A percentile compares a stretch with the other conserved stretches of the same genome.
Evolutionary conservation across 2,888 invertebrate species (phyloP).

Genomic region (Campoplex capitator): DNA sequence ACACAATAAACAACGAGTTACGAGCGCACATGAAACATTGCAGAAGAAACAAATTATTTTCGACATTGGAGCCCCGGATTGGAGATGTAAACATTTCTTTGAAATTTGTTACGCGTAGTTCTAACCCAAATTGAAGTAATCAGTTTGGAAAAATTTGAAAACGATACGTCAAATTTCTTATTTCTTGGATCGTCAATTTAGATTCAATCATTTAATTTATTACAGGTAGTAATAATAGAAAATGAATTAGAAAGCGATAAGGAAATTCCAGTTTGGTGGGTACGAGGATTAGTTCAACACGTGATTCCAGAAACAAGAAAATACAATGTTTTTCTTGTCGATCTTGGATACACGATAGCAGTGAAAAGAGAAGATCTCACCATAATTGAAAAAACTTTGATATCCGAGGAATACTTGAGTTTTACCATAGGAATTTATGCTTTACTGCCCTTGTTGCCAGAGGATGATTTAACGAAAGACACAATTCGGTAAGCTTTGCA

Average conservation of each 20-base stretch:
- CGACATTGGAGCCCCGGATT: slow-evolving; percentile 38
- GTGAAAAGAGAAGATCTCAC: slow-evolving; percentile 61
- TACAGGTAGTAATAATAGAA: slow-evolving; percentile 70
- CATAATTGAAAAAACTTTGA: slow-evolving; percentile 45
- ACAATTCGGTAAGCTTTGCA: neutral
- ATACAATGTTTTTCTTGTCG: slow-evolving; percentile 68
- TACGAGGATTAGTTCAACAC: slow-evolving; percentile 64
- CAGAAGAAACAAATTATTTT: neutral
- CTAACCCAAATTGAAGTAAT: neutral
- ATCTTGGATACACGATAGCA: slow-evolving; percentile 65
- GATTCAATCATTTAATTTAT: neutral
- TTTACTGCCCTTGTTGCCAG: slow-evolving; percentile 57
- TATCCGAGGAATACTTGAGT: slow-evolving; percentile 62
- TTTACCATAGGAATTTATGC: slow-evolving; percentile 60
- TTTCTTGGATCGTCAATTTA: too few relatives aligned
- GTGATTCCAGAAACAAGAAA: slow-evolving; percentile 25
- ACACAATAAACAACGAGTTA: slow-evolving; percentile 68
- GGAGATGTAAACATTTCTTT: slow-evolving; percentile 69
- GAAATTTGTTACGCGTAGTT: neutral
- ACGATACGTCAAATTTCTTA: too few relatives aligned
- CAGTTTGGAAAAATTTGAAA: neutral
- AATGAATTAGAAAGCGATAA: slow-evolving; percentile 40
- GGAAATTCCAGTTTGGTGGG: slow-evolving; percentile 70
- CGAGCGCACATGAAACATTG: slow-evolving; percentile 26
- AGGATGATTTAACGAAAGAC: neutral